These are phyloP conservation scores for Brachionus rubens DNA, from an alignment of 1,140 invertebrate genomes.

Conservation along the genomic window DNA sequence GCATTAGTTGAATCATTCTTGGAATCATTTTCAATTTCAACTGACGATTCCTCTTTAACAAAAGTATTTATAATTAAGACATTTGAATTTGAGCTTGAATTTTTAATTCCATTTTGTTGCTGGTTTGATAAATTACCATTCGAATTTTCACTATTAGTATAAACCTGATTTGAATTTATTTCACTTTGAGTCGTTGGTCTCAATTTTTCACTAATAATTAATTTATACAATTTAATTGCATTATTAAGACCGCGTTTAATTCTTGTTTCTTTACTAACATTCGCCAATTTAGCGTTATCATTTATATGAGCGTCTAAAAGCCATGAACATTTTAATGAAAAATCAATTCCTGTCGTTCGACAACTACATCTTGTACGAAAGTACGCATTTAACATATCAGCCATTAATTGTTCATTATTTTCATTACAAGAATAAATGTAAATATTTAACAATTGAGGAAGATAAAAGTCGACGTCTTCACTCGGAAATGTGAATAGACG, in stretches of 20 bases:
- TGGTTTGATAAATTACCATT: too few species aligned
- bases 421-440: conserved; percentile 88
- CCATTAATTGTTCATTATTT: background rate
- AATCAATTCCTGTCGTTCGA: conserved; percentile 87
- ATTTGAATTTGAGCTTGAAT: background rate
- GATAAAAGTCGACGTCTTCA: conserved; percentile 89
- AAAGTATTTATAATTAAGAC: background rate
- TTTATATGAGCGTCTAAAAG: conserved; percentile 78
- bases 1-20: background rate
- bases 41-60: conserved; percentile 1
- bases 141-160: background rate
- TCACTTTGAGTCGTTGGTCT: background rate
- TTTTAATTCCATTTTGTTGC: background rate
- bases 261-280: background rate
- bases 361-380: conserved; percentile 53
- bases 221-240: conserved; percentile 27
- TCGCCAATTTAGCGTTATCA: conserved; percentile 14
- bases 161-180: background rate
- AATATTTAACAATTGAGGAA: conserved; percentile 95
- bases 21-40: background rate
- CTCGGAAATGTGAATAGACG: conserved; percentile 90
- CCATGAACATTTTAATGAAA: conserved; percentile 91
- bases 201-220: conserved; percentile 35
- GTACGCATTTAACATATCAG: background rate
- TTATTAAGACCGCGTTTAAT: conserved; percentile 16